Percentiles rank a stretch among this genome's conserved stretches.
Evolutionary conservation across 2,113 vertebrate genomes (phyloP).

Genomic region (Aleadryas rufinucha): DNA sequence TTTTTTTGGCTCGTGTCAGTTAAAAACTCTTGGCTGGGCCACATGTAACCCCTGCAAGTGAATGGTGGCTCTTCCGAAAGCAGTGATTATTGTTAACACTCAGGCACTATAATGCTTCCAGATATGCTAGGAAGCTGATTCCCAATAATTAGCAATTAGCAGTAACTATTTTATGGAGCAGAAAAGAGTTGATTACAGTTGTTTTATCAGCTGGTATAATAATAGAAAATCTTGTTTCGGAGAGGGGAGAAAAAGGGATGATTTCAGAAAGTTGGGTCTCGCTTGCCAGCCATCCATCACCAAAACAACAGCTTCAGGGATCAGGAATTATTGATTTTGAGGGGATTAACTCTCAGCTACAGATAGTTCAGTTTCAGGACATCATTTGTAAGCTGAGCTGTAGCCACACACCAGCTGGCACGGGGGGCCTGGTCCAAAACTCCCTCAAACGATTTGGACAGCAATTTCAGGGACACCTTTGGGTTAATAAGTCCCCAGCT

Average conservation of each 20-base stretch:
- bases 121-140: slow-evolving; percentile 18
- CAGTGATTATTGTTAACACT: slow-evolving; percentile 18
- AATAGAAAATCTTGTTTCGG: slow-evolving; percentile 1
- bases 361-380: slow-evolving; percentile 34
- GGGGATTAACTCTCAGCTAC: slow-evolving; percentile 54
- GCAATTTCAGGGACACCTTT: slow-evolving; percentile 21
- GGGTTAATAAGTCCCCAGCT: slow-evolving; percentile 1
- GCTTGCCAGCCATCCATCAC: slow-evolving; percentile 21
- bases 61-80: not conserved
- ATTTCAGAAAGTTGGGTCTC: slow-evolving; percentile 16
- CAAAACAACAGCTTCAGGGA: not conserved
- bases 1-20: not conserved
- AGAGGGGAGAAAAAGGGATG: not conserved
- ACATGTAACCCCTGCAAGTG: not conserved
- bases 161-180: slow-evolving; percentile 59
- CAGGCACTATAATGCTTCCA: slow-evolving; percentile 10
- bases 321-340: slow-evolving; percentile 50
- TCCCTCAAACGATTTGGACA: not conserved
- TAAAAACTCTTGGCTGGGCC: not conserved
- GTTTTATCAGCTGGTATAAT: slow-evolving; percentile 51
- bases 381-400: not conserved
- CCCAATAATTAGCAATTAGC: slow-evolving; percentile 64
- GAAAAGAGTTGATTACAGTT: slow-evolving; percentile 67
- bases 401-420: slow-evolving; percentile 29
- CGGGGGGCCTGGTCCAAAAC: not conserved